Conservation (phyloP, 2,113 vertebrate genomes). For the Albula goreensis region DNA sequence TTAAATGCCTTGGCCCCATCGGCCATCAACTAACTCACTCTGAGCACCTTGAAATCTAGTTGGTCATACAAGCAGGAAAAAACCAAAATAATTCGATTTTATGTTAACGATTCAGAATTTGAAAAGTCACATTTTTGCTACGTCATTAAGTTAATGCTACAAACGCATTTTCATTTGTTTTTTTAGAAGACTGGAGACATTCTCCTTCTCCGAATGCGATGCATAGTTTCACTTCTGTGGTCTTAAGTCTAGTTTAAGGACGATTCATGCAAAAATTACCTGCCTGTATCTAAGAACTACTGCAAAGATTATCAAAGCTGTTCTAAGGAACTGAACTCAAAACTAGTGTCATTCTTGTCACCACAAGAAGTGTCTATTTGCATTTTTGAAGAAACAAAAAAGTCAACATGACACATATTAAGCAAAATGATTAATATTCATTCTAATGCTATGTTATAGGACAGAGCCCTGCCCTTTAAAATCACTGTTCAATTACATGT, state of each 20-base stretch:
- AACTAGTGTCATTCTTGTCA: conserved; percentile 58
- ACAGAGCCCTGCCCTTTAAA: conserved; percentile 47
- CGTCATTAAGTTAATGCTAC: conserved; percentile 61
- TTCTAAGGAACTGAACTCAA: conserved; percentile 43
- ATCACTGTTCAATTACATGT: conserved; percentile 59
- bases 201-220: conserved; percentile 63
- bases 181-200: conserved; percentile 40
- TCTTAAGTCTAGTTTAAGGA: conserved; percentile 45
- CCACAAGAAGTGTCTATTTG: conserved; percentile 62
- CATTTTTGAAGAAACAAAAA: conserved; percentile 46
- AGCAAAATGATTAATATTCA: conserved; percentile 50
- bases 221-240: conserved; percentile 65
- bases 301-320: conserved; percentile 51
- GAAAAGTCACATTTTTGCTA: conserved; percentile 34
- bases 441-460: conserved; percentile 62
- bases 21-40: neutral
- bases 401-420: conserved; percentile 57
- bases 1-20: neutral
- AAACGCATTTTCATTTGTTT: conserved; percentile 59
- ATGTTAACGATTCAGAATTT: conserved; percentile 54
- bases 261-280: conserved; percentile 54
- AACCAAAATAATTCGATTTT: conserved; percentile 38
- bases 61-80: conserved; percentile 13
- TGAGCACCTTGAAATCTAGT: neutral
- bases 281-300: conserved; percentile 47